Conservation (phyloP, 2,797 vertebrate genomes). For the Myotis daubentonii region DNA sequence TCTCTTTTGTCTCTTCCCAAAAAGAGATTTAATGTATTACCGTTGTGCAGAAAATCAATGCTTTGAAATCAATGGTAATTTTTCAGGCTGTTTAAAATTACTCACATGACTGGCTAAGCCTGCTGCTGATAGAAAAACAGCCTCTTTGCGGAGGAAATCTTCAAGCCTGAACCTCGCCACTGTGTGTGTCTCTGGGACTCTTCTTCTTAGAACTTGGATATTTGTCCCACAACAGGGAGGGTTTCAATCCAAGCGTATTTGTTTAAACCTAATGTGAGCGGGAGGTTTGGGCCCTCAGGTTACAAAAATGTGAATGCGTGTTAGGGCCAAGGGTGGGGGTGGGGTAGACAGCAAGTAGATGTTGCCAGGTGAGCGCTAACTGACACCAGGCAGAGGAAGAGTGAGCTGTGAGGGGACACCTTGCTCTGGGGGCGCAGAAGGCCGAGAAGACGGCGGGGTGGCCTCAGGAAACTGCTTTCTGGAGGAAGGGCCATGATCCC, state of each 20-base stretch:
- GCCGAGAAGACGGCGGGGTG: not conserved
- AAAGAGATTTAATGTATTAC: constrained; percentile 78
- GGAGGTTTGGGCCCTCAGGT: not conserved
- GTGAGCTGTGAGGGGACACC: not conserved
- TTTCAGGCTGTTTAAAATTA: constrained; percentile 83
- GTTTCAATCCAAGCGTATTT: not conserved
- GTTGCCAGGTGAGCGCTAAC: not conserved
- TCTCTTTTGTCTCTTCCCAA: constrained; percentile 77
- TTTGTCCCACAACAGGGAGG: not conserved
- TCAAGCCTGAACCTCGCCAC: constrained; percentile 33
- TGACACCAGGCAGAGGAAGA: too few species aligned
- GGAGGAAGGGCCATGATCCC: not conserved
- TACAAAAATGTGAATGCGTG: not conserved
- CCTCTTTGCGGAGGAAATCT: constrained; percentile 65
- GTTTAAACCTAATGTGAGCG: not conserved
- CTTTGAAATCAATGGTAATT: constrained; percentile 83
- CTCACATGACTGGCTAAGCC: constrained; percentile 53
- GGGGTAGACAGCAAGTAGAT: not conserved
- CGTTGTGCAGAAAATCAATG: constrained; percentile 82
- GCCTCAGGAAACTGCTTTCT: not conserved
- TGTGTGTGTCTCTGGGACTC: not conserved
- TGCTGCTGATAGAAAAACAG: constrained; percentile 62
- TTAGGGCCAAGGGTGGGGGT: too few species aligned
- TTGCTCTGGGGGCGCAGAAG: not conserved
- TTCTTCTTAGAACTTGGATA: not conserved